Base-by-base conservation (phyloP, 2,113 vertebrate genomes). In the Eupsittula cactorum region DNA sequence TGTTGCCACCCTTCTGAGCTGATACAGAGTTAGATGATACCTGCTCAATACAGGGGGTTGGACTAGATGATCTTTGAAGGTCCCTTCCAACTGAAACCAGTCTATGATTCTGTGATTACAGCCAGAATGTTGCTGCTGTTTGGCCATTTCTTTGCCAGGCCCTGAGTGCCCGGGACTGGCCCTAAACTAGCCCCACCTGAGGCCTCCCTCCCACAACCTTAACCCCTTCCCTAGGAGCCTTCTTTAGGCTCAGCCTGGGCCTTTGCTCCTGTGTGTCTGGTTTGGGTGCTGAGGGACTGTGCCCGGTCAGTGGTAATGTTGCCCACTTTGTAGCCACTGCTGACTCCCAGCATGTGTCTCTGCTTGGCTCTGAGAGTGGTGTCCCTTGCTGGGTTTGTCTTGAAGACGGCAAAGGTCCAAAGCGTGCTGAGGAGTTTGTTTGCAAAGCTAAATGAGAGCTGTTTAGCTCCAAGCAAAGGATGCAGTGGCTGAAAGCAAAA, bases 251-350 rank as follows among this genome's bases (percentile, higher is more conserved):
- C 59, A 39, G 13, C 76, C 13, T 2, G 7, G 23, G 29, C 13
- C 23, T 33, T 6, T 8, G 28, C 37, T 65, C 13, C 49, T 59
- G 33, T 9, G 13, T 59, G 21, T 23, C 3, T 4, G 9, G 19
- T 18, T 6, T 15, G 33, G 29, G 14, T 2, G 62, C 41, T 17
- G 31, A 6, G n/a, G 53, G 53, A 2, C 24, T 16, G 9, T 28
- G 39, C 19, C 28, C 0, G 0, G 8, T 6, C 16, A 1, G 29
- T 3, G 24, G n/a, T 41, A 10, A 9, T 0, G 18, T 3, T 5
- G 63, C 18, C 47, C 1, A 0, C 7, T 0, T 7, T 10, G 62
- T 33, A 17, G 37, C 9, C 6, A 2, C 18, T 9, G 0, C 5
- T 3, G 42, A 27, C 25, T 50, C 50, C 31, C 14, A 10, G 24